Evolutionary conservation across 2,797 vertebrate species (phyloP), one percentile per base, ranked within the genome.

Genomic region (Botia almorhae): DNA sequence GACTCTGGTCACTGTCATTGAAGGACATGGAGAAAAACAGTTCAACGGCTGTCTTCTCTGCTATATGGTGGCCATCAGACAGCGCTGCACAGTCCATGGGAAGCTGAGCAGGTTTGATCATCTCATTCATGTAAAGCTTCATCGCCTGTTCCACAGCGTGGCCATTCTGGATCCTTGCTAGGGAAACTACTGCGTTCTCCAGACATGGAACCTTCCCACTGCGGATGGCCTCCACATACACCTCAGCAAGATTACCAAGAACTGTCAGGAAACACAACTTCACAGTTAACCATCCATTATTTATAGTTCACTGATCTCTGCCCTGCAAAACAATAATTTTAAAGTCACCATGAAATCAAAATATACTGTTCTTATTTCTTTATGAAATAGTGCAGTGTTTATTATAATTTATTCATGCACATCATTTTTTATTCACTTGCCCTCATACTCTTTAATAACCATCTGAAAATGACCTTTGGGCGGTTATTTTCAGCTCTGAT

Each of bases 121-220:
- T 87, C 77, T 83, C 67, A 1, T 68, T 33, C 7, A 85, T 81
- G 61, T 91, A 91, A 78, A 82, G n/a, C 23, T 51, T 46, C n/a
- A 88, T 5, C 0, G 89, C 88, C n/a, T 71, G 74, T 4, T 82
- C 23, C 14, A 91, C 71, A 0, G 85, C 89, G 0, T 23, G 82
- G 0, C 76, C 21, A 2, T 93, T 94, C 81, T 89, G 89, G 0
- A 86, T 87, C 76, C 81, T 61, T 0, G 88, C 87, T 81, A 93
- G 76, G 13, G 81, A 26, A 64, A 86, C 26, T 73, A 91, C 83
- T 2, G 86, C 85, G 2, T 85, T 88, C 39, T 91, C 91, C 81
- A 92, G 71, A 83, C 86, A 88, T 14, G 88, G 87, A 14, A 91
- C 76, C 0, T 81, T 46, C 4, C 87, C 86, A 14, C 81, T 88